Conservation (phyloP, 64 coral and sea anemone species). For the Porites lutea region DNA sequence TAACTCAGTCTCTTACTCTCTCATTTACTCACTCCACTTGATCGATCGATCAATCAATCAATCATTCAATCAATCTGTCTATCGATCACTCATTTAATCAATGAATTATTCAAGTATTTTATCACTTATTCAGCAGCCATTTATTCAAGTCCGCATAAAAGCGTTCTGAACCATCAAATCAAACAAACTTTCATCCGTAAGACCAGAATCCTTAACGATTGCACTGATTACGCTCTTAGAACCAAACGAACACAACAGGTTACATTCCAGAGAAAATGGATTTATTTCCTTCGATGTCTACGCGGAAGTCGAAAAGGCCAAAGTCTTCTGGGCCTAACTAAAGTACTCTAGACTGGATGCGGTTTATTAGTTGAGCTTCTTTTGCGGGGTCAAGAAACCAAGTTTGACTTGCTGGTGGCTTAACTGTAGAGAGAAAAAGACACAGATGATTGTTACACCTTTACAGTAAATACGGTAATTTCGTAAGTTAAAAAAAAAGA, state of each 20-base stretch:
- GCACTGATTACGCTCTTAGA: not conserved
- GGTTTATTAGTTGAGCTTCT: not conserved
- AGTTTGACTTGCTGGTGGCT: not conserved
- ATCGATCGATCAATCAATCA: too few relatives aligned
- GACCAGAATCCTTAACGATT: slow-evolving; percentile 18
- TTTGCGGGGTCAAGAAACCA: slow-evolving; percentile 5
- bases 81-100: too few relatives aligned
- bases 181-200: not conserved
- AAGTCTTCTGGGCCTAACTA: slow-evolving; percentile 18
- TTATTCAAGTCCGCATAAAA: not conserved
- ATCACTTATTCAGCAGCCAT: not conserved
- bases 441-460: not conserved
- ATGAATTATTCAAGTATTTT: too few relatives aligned
- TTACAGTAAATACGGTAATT: too few relatives aligned
- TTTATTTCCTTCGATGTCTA: slow-evolving; percentile 33
- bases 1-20: too few relatives aligned
- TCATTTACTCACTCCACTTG: too few relatives aligned
- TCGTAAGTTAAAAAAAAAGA: too few relatives aligned
- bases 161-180: not conserved
- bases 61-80: too few relatives aligned
- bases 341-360: too few relatives aligned
- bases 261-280: too few relatives aligned
- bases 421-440: not conserved
- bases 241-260: slow-evolving; percentile 52
- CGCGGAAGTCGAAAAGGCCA: slow-evolving; percentile 14